These are phyloP conservation scores for Chelonus insularis DNA, from an alignment of 1,140 invertebrate genomes.

Conservation along the genomic window DNA sequence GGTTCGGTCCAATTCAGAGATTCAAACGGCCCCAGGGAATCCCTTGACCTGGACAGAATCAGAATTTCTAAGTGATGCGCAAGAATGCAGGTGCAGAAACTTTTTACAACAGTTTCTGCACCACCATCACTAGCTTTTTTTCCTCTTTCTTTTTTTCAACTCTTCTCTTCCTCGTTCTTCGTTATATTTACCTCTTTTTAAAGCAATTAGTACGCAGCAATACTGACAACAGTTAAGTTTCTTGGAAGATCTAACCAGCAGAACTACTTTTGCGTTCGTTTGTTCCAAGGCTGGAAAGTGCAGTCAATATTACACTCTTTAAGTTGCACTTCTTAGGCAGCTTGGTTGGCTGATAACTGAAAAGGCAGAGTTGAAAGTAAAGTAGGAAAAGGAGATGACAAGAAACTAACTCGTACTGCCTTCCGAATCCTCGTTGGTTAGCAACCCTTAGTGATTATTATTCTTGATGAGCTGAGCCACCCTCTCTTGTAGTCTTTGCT, in stretches of 20 bases:
- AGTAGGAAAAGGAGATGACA: background rate
- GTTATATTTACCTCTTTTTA: background rate
- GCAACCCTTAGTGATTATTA: slow-evolving; percentile 23
- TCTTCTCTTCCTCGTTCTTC: background rate
- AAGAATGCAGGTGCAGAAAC: slow-evolving; percentile 1
- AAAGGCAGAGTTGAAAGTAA: background rate
- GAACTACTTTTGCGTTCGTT: background rate
- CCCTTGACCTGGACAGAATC: slow-evolving; percentile 8
- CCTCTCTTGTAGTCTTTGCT: slow-evolving; percentile 9
- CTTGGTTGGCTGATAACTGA: slow-evolving; percentile 1
- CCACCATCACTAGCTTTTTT: background rate
- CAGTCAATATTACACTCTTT: background rate
- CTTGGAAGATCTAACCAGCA: background rate
- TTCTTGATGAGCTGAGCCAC: slow-evolving; percentile 22
- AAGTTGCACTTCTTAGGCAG: background rate
- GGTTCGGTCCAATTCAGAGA: slow-evolving; percentile 11
- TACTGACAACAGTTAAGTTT: background rate
- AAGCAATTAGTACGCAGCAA: slow-evolving; percentile 9
- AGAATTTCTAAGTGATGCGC: slow-evolving; percentile 9
- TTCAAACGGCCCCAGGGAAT: slow-evolving; percentile 8
- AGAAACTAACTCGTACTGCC: slow-evolving; percentile 3
- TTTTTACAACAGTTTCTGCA: background rate
- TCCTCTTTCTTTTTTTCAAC: background rate
- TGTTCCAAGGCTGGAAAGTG: background rate
- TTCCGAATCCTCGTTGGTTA: slow-evolving; percentile 3